A percentile compares a stretch with the other conserved stretches of the same genome.
These are phyloP conservation scores for Amiota minor DNA, from an alignment of 2,888 invertebrate species.

Conservation along the genomic window DNA sequence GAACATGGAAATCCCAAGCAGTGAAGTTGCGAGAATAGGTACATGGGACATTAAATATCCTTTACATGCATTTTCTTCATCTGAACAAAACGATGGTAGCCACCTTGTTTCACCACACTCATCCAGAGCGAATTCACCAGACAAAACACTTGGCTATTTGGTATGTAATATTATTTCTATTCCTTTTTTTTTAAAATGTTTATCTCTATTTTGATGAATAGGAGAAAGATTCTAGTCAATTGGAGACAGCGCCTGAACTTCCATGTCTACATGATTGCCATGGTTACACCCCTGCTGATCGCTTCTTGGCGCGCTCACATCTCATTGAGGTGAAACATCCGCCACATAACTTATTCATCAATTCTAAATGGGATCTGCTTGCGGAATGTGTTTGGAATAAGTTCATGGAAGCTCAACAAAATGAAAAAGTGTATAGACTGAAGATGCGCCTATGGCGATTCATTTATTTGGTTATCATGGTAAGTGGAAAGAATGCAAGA, in stretches of 20 bases:
- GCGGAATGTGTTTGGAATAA: slow-evolving; percentile 87
- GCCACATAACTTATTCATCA: slow-evolving; percentile 78
- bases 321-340: slow-evolving; percentile 80
- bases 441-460: slow-evolving; percentile 90
- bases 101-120: slow-evolving; percentile 16
- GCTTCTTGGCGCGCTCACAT: slow-evolving; percentile 80
- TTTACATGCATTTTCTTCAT: neutral
- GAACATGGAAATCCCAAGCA: slow-evolving; percentile 51
- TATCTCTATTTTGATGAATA: neutral
- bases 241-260: neutral
- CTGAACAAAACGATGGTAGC: slow-evolving; percentile 12
- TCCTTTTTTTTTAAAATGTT: neutral
- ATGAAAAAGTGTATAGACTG: slow-evolving; percentile 83
- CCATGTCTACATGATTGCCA: slow-evolving; percentile 61
- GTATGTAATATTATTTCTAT: neutral
- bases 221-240: neutral
- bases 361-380: slow-evolving; percentile 80
- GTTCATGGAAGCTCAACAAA: slow-evolving; percentile 85
- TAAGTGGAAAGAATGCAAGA: slow-evolving; percentile 63
- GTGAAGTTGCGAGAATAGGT: neutral
- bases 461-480: slow-evolving; percentile 83
- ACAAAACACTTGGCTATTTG: too few relatives aligned
- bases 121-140: neutral
- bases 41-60: neutral
- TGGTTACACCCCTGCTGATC: slow-evolving; percentile 76